A percentile compares a stretch with the other conserved stretches of the same genome.
Conservation (phyloP, 2,113 vertebrate genomes). For the Lontra canadensis region DNA sequence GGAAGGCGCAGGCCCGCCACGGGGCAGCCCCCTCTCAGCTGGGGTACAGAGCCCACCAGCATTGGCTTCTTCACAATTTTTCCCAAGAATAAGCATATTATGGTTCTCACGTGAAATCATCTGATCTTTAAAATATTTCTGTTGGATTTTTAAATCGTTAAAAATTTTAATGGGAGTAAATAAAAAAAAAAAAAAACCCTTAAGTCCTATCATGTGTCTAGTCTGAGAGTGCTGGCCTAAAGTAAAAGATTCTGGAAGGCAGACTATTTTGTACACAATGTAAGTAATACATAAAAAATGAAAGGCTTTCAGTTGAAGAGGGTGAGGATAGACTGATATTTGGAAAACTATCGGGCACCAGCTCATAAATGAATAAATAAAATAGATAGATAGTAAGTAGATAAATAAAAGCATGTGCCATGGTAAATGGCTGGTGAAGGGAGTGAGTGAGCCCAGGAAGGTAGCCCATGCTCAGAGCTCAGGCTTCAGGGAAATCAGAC, state of each 20-base stretch:
- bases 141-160: conserved; percentile 26
- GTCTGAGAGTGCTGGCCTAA: background rate
- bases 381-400: background rate
- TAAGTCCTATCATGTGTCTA: background rate
- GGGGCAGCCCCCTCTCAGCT: background rate
- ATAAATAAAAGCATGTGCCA: background rate
- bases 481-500: background rate
- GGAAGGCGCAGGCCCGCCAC: background rate
- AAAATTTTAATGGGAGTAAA: background rate
- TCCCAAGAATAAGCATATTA: background rate
- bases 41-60: background rate
- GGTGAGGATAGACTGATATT: background rate
- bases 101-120: background rate
- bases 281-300: background rate
- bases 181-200: background rate
- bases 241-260: background rate
- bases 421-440: background rate
- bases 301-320: background rate
- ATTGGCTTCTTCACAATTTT: background rate
- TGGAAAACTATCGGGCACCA: background rate
- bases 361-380: background rate
- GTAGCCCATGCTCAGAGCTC: background rate
- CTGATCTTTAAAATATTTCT: conserved; percentile 13
- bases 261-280: background rate
- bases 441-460: background rate